Percentiles rank a stretch among this genome's conserved stretches.
phyloP scores from a whole-genome alignment of 2,113 vertebrate species.

The Dendrocopos noguchii region DNA sequence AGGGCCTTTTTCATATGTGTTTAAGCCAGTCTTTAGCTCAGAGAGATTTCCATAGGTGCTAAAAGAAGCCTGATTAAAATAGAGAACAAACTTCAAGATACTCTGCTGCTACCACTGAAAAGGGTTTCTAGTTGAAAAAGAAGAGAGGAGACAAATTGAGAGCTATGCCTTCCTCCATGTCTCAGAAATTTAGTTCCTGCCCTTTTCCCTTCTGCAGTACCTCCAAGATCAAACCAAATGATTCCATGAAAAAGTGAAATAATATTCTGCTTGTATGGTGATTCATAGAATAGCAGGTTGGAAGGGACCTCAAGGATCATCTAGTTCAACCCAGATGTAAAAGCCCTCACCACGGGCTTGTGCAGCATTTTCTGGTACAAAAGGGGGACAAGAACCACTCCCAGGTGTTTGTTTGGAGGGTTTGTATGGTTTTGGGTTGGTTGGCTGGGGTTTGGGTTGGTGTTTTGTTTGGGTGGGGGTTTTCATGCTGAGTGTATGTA shows the following conservation, averaged over 20 bases:
- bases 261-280: not conserved
- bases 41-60: conserved; percentile 32
- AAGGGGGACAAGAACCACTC: not conserved
- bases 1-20: not conserved
- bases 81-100: not conserved
- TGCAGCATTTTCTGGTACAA: not conserved
- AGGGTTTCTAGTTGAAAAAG: not conserved
- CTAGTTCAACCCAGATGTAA: not conserved
- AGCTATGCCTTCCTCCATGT: not conserved
- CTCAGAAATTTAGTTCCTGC: not conserved
- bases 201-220: not conserved
- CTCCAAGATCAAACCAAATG: not conserved
- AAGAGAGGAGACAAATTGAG: not conserved
- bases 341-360: not conserved
- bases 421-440: too few relatives aligned
- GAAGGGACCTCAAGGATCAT: too few relatives aligned
- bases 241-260: not conserved
- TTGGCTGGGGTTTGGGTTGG: too few relatives aligned
- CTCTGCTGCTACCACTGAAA: not conserved
- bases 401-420: not conserved
- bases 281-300: too few relatives aligned
- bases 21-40: conserved; percentile 24
- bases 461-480: not conserved
- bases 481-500: too few relatives aligned
- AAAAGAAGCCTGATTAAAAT: conserved; percentile 42